Conservation (phyloP, 2,797 vertebrate genomes). For the Nothura maculosa region DNA sequence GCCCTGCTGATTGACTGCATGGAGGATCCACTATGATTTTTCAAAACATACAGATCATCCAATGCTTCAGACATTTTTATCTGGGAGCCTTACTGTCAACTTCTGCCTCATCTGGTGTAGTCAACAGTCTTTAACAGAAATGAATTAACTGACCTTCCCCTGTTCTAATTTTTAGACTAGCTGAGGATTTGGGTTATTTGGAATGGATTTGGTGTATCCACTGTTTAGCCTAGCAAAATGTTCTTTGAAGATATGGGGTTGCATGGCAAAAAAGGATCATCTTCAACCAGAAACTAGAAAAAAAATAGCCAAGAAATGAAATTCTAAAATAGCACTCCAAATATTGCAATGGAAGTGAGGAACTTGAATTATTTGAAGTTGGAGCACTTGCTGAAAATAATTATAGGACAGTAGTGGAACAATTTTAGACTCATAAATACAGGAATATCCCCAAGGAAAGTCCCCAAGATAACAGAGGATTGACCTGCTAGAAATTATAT, state of each 20-base stretch:
- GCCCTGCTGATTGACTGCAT: fast-evolving
- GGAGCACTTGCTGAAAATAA: neutral
- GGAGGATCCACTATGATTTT: neutral
- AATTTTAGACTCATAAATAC: neutral
- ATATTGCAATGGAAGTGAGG: neutral
- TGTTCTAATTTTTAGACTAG: neutral
- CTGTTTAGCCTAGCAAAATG: neutral
- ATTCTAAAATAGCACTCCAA: neutral
- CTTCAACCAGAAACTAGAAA: neutral
- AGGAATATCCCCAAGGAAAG: neutral
- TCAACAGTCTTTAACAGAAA: neutral
- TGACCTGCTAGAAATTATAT: neutral
- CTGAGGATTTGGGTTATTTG: neutral
- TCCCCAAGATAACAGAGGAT: neutral
- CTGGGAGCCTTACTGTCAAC: neutral
- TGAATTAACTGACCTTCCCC: neutral
- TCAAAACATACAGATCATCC: neutral
- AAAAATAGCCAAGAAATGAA: neutral
- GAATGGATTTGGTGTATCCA: neutral
- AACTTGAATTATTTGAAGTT: neutral
- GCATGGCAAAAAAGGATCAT: neutral
- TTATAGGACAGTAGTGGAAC: neutral
- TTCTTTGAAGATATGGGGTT: neutral
- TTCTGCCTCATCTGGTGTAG: neutral
- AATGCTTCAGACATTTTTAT: neutral